Percentiles rank a stretch among this genome's conserved stretches.
These are phyloP conservation scores for Willowsia nigromaculata DNA, from an alignment of 2,888 invertebrate genomes.

Conservation along the genomic window DNA sequence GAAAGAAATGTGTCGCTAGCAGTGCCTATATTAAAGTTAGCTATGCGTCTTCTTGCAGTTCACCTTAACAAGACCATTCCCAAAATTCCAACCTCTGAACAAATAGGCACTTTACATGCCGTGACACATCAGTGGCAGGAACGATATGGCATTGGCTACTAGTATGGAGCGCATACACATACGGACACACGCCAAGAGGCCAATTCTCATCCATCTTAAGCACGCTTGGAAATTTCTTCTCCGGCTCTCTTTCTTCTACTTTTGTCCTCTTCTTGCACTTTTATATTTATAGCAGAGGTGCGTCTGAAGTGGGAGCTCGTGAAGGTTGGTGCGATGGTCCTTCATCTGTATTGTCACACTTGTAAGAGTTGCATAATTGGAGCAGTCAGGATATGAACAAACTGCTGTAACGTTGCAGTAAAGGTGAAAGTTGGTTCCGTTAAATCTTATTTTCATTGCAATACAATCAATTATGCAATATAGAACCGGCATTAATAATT, in stretches of 20 bases:
- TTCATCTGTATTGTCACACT: constrained; percentile 67
- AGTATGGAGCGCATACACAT: background rate
- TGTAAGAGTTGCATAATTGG: constrained; percentile 68
- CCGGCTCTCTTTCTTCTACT: background rate
- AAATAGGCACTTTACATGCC: constrained; percentile 56
- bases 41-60: background rate
- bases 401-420: background rate
- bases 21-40: background rate
- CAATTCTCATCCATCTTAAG: constrained; percentile 67
- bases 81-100: constrained; percentile 24
- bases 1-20: constrained; percentile 4
- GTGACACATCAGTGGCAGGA: constrained; percentile 61
- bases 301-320: background rate
- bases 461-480: no score
- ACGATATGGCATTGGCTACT: constrained; percentile 14
- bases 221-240: constrained; percentile 48
- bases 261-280: constrained; percentile 33
- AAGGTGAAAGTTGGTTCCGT: background rate
- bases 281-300: constrained; percentile 24
- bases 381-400: constrained; percentile 37
- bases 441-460: background rate
- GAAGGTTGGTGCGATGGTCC: constrained; percentile 12
- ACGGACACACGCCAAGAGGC: constrained; percentile 61
- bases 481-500: no score
- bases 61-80: constrained; percentile 41